Evolutionary conservation across 2,888 invertebrate genomes (phyloP), one percentile per base, ranked within the genome.

Genomic region (Shargacucullia verbasci): DNA sequence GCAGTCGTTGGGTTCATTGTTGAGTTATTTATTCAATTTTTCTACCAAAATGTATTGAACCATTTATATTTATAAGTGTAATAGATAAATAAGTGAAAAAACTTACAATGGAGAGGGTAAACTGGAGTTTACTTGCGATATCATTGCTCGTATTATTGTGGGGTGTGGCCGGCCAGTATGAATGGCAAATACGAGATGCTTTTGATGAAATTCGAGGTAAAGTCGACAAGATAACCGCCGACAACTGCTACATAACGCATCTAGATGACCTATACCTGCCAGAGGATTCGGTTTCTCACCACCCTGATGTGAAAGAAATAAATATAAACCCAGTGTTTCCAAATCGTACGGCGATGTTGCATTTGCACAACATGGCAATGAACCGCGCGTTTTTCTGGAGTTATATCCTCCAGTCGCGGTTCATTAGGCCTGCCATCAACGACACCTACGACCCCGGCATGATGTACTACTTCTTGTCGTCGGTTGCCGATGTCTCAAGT

Each of bases 371-470:
- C 87, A 97, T 99, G 96, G 99, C 99, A n/a, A 94, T 99, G 85
- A 98, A 97, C 86, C 94, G 99, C 75, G 98, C 99, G 0, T 99
- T 99, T 89, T 99, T 98, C 88, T 99, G 98, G 97, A 98, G 98
- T 87, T 99, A 98, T 76, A 98, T 98, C 57, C 95, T 98, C 0
- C 98, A 98, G 84, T 97, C 98, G 25, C 95, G 98, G 66, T 98
- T 98, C 78, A 98, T 98, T 73, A 94, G 98, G 27, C 98, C 98
- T 0, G 98, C 97, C 0, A 98, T 97, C 15, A 98, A 98, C 83
- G 98, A 98, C 80, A 98, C 98, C 0, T 98, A 98, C 76, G 99
- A 99, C 90, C 99, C 99, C 0, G 99, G 99, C 50, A 98, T 99
- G 97, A 98, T 99, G 98, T 99, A 99, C 84, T 98, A 98, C 82